Evolutionary conservation across 2,113 vertebrate genomes (phyloP).

Genomic region (Xenopus tropicalis): DNA sequence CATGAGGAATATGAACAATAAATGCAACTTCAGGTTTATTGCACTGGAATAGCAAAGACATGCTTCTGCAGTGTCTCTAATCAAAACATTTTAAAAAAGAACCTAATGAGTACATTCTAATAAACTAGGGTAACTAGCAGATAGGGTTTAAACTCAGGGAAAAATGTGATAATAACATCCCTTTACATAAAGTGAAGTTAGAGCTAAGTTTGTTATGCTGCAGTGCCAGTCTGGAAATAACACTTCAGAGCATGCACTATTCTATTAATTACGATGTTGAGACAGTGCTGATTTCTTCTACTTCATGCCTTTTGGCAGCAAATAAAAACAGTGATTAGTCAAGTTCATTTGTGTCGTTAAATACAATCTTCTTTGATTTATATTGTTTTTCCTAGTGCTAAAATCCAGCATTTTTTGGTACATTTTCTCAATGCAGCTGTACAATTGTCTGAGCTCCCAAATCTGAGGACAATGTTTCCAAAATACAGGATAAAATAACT

Average conservation of each 20-base stretch:
- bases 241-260: constrained; percentile 22
- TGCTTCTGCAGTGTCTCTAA: too few relatives aligned
- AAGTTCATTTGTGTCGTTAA: constrained; percentile 45
- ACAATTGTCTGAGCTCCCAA: constrained; percentile 27
- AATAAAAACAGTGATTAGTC: constrained; percentile 45
- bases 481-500: constrained; percentile 38
- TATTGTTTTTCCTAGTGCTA: constrained; percentile 36
- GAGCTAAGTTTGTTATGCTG: neutral
- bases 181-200: neutral
- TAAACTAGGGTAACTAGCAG: too few relatives aligned
- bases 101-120: too few relatives aligned
- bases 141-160: too few relatives aligned
- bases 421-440: constrained; percentile 22
- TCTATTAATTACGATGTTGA: constrained; percentile 44
- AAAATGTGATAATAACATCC: too few relatives aligned
- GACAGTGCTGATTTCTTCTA: constrained; percentile 39
- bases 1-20: too few relatives aligned
- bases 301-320: constrained; percentile 30
- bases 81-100: too few relatives aligned
- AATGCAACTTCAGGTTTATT: too few relatives aligned
- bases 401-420: constrained; percentile 22
- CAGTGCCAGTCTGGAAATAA: neutral
- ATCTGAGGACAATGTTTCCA: constrained; percentile 23
- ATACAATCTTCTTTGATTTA: constrained; percentile 44
- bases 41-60: too few relatives aligned